Evolutionary conservation across 2,797 vertebrate genomes (phyloP).

Genomic region (Distichodus sexfasciatus): DNA sequence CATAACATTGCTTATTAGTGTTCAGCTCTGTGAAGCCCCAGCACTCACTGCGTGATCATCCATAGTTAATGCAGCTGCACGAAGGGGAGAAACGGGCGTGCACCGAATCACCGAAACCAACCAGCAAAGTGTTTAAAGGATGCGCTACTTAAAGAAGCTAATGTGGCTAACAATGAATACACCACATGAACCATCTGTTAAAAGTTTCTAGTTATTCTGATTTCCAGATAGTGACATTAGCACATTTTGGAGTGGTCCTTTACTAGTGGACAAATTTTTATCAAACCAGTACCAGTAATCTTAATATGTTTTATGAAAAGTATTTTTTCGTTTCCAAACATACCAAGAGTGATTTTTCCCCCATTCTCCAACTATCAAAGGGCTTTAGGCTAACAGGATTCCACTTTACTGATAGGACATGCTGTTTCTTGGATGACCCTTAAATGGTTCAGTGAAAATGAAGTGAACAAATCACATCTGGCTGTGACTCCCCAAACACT

Average conservation of each 20-base stretch:
- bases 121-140: no score
- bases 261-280: no score
- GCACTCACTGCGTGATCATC: not conserved
- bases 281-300: not conserved
- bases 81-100: not conserved
- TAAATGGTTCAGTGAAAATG: conserved; percentile 26
- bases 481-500: conserved; percentile 8
- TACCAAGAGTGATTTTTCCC: not conserved
- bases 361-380: not conserved
- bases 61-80: not conserved
- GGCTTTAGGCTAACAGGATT: not conserved
- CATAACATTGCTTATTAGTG: not conserved
- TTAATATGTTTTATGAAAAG: not conserved
- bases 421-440: conserved; percentile 17
- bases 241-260: no score
- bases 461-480: conserved; percentile 22
- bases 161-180: no score
- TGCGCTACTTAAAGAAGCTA: no score
- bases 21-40: not conserved
- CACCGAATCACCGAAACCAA: not conserved
- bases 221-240: no score
- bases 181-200: no score
- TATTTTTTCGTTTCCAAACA: not conserved
- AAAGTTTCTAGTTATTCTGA: no score
- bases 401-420: conserved; percentile 4